These are phyloP conservation scores for Campylorhamphus procurvoides DNA, from an alignment of 2,113 vertebrate species.

Conservation along the genomic window DNA sequence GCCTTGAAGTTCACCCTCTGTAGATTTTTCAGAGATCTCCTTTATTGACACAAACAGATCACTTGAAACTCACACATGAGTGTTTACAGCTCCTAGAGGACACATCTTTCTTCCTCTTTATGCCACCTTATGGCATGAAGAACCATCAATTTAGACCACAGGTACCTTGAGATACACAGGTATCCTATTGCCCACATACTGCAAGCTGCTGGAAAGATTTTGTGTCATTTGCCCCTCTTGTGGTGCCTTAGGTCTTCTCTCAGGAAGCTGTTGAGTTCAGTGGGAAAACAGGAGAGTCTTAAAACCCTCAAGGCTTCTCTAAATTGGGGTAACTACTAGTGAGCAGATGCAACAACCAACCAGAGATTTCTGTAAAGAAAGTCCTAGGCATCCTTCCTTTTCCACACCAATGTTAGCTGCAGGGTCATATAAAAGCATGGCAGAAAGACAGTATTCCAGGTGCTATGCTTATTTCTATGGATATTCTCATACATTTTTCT, in stretches of 20 bases:
- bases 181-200: background rate
- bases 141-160: background rate
- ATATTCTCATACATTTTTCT: background rate
- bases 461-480: background rate
- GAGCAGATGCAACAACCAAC: background rate
- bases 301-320: background rate
- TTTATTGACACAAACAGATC: background rate
- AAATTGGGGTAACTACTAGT: background rate
- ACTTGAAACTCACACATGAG: background rate
- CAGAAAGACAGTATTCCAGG: background rate
- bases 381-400: background rate
- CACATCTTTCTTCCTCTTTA: background rate
- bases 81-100: background rate
- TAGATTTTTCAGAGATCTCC: background rate
- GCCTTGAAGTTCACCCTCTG: background rate
- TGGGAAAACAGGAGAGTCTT: background rate
- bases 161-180: background rate
- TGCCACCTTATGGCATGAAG: background rate
- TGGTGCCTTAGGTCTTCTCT: background rate
- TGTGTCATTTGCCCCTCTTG: background rate
- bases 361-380: background rate
- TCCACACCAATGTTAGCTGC: background rate
- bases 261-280: background rate
- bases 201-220: background rate
- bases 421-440: background rate